These are phyloP conservation scores for Labia minor DNA, from an alignment of 2,888 invertebrate species.

Conservation along the genomic window DNA sequence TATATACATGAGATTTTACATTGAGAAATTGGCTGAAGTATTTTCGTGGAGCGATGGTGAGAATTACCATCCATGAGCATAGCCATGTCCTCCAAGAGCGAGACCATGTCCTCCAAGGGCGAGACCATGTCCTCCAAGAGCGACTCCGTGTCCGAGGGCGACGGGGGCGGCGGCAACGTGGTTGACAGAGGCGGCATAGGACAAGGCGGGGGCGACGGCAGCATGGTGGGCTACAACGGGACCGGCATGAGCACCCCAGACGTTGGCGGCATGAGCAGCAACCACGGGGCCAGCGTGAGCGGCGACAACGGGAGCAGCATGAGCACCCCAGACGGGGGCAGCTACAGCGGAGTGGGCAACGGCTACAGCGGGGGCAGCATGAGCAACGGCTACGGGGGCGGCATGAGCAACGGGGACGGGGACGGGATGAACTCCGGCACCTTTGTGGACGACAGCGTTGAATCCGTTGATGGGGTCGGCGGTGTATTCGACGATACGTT, in stretches of 20 bases:
- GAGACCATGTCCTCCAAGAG: not conserved
- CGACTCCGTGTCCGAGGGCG: not conserved
- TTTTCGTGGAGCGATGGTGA: too few species aligned
- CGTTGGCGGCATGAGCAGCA: not conserved
- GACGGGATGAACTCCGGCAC: conserved; percentile 19
- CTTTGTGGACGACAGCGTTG: conserved; percentile 15
- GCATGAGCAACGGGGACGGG: conserved; percentile 5
- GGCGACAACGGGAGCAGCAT: conserved; percentile 16
- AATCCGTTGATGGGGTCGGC: conserved; percentile 20
- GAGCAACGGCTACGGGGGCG: not conserved
- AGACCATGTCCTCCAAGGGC: not conserved
- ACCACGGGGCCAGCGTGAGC: not conserved
- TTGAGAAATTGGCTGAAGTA: too few species aligned
- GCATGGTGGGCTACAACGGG: not conserved
- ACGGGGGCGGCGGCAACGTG: conserved; percentile 23
- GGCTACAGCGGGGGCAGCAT: conserved; percentile 1
- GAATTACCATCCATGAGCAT: not conserved
- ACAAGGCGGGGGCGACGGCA: too few species aligned
- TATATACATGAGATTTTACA: too few species aligned
- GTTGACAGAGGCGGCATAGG: conserved; percentile 22
- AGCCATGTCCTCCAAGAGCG: not conserved
- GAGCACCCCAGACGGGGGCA: conserved; percentile 16
- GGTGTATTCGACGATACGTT: conserved; percentile 20
- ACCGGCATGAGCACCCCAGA: too few species aligned
- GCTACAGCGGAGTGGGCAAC: conserved; percentile 25